phyloP scores from a whole-genome alignment of 1,140 invertebrate species.

The Asobara japonica region DNA sequence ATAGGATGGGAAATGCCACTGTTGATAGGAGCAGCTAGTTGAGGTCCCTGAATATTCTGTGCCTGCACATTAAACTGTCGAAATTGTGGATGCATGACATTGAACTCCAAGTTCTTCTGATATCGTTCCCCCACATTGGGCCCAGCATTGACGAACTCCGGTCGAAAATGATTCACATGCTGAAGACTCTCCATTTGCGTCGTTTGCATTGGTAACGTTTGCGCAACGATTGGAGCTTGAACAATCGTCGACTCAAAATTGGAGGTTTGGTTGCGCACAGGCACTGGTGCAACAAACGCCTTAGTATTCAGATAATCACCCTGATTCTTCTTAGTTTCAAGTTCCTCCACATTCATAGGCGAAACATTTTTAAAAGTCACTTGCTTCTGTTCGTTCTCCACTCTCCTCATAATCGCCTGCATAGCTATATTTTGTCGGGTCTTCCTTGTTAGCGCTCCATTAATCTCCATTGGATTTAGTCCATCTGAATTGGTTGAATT shows the following conservation, averaged over 20 bases:
- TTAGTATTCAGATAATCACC: background rate
- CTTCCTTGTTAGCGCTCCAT: constrained; percentile 57
- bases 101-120: background rate
- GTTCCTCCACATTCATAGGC: constrained; percentile 49
- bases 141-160: background rate
- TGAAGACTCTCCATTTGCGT: background rate
- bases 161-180: background rate
- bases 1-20: background rate
- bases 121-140: no score
- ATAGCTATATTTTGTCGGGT: constrained; percentile 77
- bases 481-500: constrained; percentile 39
- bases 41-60: background rate
- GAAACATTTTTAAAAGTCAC: constrained; percentile 59
- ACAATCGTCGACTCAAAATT: no score
- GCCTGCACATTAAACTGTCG: background rate
- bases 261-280: background rate
- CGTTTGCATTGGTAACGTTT: no score
- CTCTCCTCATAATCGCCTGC: constrained; percentile 75
- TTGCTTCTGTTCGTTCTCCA: constrained; percentile 59
- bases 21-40: background rate
- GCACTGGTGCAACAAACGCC: background rate
- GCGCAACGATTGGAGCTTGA: no score
- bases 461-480: constrained; percentile 48
- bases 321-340: background rate
- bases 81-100: background rate